Evolutionary conservation across 2,888 invertebrate species (phyloP).

Genomic region (Micropterix aruncella): DNA sequence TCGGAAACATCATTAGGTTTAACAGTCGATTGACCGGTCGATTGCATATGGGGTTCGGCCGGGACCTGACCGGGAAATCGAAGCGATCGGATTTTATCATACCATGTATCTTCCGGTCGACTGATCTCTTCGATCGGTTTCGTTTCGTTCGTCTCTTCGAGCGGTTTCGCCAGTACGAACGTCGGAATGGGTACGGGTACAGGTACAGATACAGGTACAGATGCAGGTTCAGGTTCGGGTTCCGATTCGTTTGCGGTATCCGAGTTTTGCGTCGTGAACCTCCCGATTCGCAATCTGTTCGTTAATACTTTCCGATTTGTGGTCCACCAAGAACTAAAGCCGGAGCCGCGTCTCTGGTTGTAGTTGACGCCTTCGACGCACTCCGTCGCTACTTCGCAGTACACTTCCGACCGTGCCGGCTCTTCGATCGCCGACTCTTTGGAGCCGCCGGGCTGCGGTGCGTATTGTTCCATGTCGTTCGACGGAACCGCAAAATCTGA

Average conservation of each 20-base stretch:
- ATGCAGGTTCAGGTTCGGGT: not conserved
- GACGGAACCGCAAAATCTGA: not conserved
- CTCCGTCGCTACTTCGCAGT: not conserved
- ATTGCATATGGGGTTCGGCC: too few relatives aligned
- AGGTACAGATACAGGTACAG: not conserved
- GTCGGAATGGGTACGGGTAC: not conserved
- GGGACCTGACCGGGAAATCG: not conserved
- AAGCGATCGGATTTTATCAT: not conserved
- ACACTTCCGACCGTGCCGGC: not conserved
- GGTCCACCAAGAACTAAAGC: not conserved
- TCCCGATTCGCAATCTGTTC: not conserved
- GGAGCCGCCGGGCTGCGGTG: not conserved
- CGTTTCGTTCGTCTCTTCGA: not conserved
- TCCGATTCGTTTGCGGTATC: not conserved
- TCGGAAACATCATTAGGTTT: not conserved
- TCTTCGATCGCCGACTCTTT: not conserved
- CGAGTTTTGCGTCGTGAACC: not conserved
- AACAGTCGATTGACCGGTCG: not conserved
- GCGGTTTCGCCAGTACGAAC: not conserved
- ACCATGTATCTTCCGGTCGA: not conserved
- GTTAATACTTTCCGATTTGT: not conserved
- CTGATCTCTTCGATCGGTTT: not conserved
- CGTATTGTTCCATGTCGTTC: not conserved
- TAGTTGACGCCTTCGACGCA: not conserved
- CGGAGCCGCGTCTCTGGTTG: not conserved